Evolutionary conservation across 2,113 vertebrate species (phyloP), one percentile per base, ranked within the genome.

Genomic region (Hiodon alosoides): DNA sequence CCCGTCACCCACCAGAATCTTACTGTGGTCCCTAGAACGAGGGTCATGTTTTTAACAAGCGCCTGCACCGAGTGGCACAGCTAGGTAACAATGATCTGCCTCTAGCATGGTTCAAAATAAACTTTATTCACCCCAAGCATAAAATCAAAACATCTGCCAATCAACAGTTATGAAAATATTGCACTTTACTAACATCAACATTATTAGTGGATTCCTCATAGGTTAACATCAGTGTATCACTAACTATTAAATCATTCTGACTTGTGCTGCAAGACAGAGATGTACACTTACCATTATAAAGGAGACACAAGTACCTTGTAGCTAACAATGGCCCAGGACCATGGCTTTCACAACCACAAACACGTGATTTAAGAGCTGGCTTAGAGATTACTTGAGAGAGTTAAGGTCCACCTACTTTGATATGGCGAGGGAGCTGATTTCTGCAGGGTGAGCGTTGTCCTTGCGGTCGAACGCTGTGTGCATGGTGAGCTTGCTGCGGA

Each of bases 401-500:
- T 31, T 31, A 31, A 31, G 31, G 31, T 31, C 31, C 31, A 31
- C 85, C 79, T 88, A 99, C 97, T 99, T 99, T 69, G 97, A 99
- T 89, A 99, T 93, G 77, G 94, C 90, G 1, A 99, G 85, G 0
- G 97, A 93, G 0, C 94, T 95, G 90, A 99, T 95, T 83, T 99
- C 97, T 0, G 97, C 96, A 0, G 97, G 97, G 61, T 97, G 97
- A 3, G 94, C 92, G 0, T 99, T 99, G 92, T 99, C 97, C 82
- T 96, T 99, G 80, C 97, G 94, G 76, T 98, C 96, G 2, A 99
- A 99, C 1, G 97, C 95, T 0, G 96, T 99, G 87, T 99, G 97
- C 97, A 99, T 99, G 80, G 97, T 99, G 75, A 99, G 93, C 81
- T 98, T 99, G 82, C 96, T 98, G 78, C 97, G 87, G 77, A 99